Conservation (phyloP, 2,797 vertebrate species). For the Gallirallus australis region DNA sequence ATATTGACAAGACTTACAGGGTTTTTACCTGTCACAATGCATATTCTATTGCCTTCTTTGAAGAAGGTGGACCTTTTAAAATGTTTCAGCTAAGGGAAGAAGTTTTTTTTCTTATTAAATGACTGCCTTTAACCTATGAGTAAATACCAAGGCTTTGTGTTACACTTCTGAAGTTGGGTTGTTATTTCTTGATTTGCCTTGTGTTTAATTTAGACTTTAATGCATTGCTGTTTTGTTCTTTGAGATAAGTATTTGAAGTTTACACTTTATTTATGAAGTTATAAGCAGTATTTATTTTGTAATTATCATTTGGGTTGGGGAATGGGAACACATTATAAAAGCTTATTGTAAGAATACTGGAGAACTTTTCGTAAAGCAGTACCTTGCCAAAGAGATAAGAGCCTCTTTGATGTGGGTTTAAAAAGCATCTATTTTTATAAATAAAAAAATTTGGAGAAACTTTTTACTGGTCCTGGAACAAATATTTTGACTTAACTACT, state of each 20-base stretch:
- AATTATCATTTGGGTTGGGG: conserved; percentile 87
- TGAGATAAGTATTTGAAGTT: conserved; percentile 84
- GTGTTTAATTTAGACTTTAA: conserved; percentile 82
- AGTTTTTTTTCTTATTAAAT: conserved; percentile 84
- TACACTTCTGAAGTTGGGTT: conserved; percentile 68
- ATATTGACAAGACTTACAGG: conserved; percentile 87
- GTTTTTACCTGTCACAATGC: conserved; percentile 86
- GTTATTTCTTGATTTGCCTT: conserved; percentile 81
- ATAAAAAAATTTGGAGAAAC: conserved; percentile 97
- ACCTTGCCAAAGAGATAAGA: conserved; percentile 99
- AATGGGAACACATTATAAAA: conserved; percentile 90
- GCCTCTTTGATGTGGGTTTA: conserved; percentile 99
- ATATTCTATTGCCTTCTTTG: conserved; percentile 89
- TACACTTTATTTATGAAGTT: conserved; percentile 84
- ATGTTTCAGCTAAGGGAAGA: conserved; percentile 86
- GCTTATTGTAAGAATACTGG: conserved; percentile 95
- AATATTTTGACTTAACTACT: conserved; percentile 99
- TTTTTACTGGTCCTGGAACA: conserved; percentile 99
- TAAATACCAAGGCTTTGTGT: conserved; percentile 88
- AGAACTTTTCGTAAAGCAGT: conserved; percentile 98
- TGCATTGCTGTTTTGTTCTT: conserved; percentile 76
- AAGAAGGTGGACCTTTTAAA: conserved; percentile 89
- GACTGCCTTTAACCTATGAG: conserved; percentile 86
- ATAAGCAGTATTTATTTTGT: conserved; percentile 85
- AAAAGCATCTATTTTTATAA: conserved; percentile 99